Evolutionary conservation across 2,797 vertebrate genomes (phyloP).

Genomic region (Kryptopterus vitreolus): DNA sequence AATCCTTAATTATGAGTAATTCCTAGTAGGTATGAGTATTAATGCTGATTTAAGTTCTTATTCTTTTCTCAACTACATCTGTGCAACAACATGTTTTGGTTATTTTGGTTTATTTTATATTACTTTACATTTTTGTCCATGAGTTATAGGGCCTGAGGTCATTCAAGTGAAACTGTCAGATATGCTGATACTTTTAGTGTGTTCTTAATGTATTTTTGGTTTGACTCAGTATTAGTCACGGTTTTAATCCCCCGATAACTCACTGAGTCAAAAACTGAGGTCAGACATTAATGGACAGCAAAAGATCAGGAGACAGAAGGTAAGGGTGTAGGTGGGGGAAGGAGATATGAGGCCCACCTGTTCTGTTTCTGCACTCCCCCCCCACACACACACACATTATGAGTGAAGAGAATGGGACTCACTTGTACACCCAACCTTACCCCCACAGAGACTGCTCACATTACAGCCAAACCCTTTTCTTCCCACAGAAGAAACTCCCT

Average conservation of each 20-base stretch:
- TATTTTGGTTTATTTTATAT: neutral
- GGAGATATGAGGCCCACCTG: slow-evolving; percentile 53
- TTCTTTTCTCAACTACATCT: neutral
- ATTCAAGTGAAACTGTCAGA: neutral
- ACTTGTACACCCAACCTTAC: slow-evolving; percentile 52
- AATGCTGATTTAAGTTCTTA: neutral
- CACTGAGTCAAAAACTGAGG: slow-evolving; percentile 51
- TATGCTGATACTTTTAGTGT: neutral
- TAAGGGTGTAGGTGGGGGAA: slow-evolving; percentile 38
- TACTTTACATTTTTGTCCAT: neutral
- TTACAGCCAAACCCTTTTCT: slow-evolving; percentile 56
- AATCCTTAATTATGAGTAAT: neutral
- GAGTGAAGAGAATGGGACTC: slow-evolving; percentile 52
- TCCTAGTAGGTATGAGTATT: neutral
- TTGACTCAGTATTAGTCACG: slow-evolving; percentile 56
- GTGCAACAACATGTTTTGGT: neutral
- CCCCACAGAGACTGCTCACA: slow-evolving; percentile 54
- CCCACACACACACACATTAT: slow-evolving; percentile 50
- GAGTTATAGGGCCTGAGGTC: neutral
- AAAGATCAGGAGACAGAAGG: slow-evolving; percentile 65
- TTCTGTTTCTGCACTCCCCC: slow-evolving; percentile 40
- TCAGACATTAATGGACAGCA: slow-evolving; percentile 58
- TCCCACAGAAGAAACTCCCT: slow-evolving; percentile 55
- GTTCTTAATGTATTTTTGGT: slow-evolving; percentile 4
- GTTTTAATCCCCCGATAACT: slow-evolving; percentile 64